Base-by-base conservation (phyloP, 2,113 vertebrate species). In the Cromileptes altivelis region DNA sequence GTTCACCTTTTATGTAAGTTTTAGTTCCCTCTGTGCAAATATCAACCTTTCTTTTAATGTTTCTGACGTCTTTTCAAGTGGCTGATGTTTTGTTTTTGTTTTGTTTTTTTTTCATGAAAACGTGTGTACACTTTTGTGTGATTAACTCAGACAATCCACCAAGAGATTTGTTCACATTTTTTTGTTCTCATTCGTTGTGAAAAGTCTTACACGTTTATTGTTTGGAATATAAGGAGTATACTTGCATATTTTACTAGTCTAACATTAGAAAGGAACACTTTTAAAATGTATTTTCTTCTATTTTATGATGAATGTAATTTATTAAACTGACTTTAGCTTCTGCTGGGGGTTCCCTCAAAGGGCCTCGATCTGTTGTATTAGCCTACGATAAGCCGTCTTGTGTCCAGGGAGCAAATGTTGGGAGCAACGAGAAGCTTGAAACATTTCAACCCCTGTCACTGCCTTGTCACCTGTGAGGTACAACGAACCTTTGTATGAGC, bases 251-350 rank as follows among this genome's bases (percentile, higher is more conserved):
- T 86, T 90, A 86, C 64, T 92, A 86, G 88, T 90, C 89, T 88
- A 85, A 89, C 55, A 65, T 87, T 90, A 88, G 90, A 78, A 75
- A 83, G 56, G 56, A 86, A 90, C 73, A 87, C 82, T 76, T 88
- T 70, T 84, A 78, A 93, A 87, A 84, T 91, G 67, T 86, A 89
- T 91, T 91, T 77, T 91, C 64, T 80, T 85, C 52, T 87, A 88
- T 94, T 93, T 90, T 93, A 87, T 88, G 74, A 84, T 92, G 92
- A 95, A 95, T 95, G 93, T 95, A 94, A 94, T 91, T 94, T 95
- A 94, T 94, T 91, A 87, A 90, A 87, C 64, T 78, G 80, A 92
- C 85, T 90, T 93, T 91, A 85, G 72, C 82, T 91, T 37, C 82
- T 86, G 86, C 87, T 86, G 52, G 58, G 77, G 85, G 78, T 85